phyloP scores from a whole-genome alignment of 2,888 invertebrate genomes.

The Pogonocherus hispidulus region DNA sequence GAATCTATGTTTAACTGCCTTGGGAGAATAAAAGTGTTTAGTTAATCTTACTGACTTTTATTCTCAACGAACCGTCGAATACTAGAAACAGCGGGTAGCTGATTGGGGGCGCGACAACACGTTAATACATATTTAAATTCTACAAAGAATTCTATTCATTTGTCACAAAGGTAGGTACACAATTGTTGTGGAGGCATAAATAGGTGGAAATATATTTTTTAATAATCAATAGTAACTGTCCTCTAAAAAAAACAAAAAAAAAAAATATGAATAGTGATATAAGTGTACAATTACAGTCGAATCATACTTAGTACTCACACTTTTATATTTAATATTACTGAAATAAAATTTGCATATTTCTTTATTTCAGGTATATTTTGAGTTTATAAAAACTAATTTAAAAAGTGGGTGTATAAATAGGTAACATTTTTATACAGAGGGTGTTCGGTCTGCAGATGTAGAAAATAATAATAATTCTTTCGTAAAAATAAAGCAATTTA shows the following conservation, averaged over 20 bases:
- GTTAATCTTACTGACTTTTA: too few relatives aligned
- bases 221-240: slow-evolving; percentile 4
- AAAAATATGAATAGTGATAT: too few relatives aligned
- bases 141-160: too few relatives aligned
- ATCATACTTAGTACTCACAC: background rate
- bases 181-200: slow-evolving; percentile 10
- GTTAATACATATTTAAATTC: slow-evolving; percentile 9
- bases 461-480: too few relatives aligned
- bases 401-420: slow-evolving; percentile 2
- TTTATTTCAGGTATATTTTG: slow-evolving; percentile 7
- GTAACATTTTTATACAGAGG: background rate
- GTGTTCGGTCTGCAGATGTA: too few relatives aligned
- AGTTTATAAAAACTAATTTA: slow-evolving; percentile 1
- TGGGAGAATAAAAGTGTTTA: too few relatives aligned
- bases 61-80: too few relatives aligned
- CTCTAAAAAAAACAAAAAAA: background rate
- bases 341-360: slow-evolving; percentile 8
- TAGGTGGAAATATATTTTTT: slow-evolving; percentile 7
- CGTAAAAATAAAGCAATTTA: too few relatives aligned
- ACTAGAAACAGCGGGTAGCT: too few relatives aligned
- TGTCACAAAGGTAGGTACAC: slow-evolving; percentile 7
- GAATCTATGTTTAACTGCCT: too few relatives aligned
- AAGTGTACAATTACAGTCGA: too few relatives aligned
- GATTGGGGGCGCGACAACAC: too few relatives aligned
- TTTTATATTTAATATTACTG: background rate